Base-by-base conservation (phyloP, 2,797 vertebrate genomes). In the Antennarius maculatus region DNA sequence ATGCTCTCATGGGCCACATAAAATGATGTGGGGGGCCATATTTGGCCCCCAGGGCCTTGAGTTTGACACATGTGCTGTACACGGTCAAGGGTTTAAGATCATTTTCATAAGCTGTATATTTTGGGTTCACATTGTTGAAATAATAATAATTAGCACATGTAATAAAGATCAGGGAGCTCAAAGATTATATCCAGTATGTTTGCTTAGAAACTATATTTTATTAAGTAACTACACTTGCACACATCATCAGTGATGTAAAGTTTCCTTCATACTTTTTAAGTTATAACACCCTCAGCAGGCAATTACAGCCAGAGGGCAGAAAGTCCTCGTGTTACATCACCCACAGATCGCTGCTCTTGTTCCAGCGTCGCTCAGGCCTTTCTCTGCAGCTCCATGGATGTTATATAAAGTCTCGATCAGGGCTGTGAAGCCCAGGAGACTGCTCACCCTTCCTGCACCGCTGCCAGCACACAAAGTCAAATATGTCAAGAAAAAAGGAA, bases 291-390 rank as follows among this genome's bases (percentile, higher is more conserved):
- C 48, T 76, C 14, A 48, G 48, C 52, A 18, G 69, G 56, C 49
- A 46, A 46, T 48, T 10, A 7, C 59, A 64, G 84, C 81, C 74
- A 17, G 68, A 1, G 54, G 71, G 55, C 11, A 0, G 57, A 63
- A 69, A 48, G 47, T 76, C 49, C 1, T 14, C 0, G 37, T 41
- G 42, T 74, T 74, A 60, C 54, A 79, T 85, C 76, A 74, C 66
- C 49, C 67, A 74, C 79, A 77, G 77, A 76, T 86, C 75, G 61
- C 67, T 64, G 84, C 80, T 59, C 61, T 64, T n/a, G 50, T 73
- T 61, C 71, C 62, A 18, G 61, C 54, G 61, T 47, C 62, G 3
- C 7, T 31, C 59, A 53, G 72, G 58, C 76, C 49, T 61, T 28
- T 39, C 67, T 76, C 52, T 70, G 48, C 54, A 17, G 59, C 56